Evolutionary conservation across 1,140 invertebrate species (phyloP).

Genomic region (Conus betulinus): DNA sequence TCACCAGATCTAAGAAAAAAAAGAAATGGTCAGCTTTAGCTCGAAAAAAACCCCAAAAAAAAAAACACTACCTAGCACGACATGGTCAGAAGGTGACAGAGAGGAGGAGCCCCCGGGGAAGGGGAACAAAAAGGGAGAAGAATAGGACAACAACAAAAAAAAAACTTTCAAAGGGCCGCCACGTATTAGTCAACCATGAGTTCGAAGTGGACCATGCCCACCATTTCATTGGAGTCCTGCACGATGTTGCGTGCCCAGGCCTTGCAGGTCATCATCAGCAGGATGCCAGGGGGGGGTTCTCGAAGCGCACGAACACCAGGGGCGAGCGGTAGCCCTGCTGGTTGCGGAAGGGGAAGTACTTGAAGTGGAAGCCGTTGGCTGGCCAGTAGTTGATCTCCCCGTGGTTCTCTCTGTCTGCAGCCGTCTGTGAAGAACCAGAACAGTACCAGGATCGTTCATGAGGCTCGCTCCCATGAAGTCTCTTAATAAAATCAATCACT

Average conservation of each 20-base stretch:
- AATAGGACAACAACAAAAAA: too few species aligned
- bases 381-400: constrained; percentile 88
- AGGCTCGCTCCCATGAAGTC: too few species aligned
- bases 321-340: constrained; percentile 91
- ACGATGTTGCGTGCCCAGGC: constrained; percentile 95
- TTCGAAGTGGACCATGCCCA: constrained; percentile 52
- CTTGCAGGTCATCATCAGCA: constrained; percentile 87
- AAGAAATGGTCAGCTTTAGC: too few species aligned
- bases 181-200: constrained; percentile 45
- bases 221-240: constrained; percentile 80
- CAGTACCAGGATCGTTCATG: background rate
- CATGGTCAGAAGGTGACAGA: too few species aligned
- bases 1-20: too few species aligned
- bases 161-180: too few species aligned
- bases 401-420: constrained; percentile 91
- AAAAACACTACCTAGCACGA: too few species aligned
- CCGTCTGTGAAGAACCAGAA: constrained; percentile 79
- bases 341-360: constrained; percentile 88
- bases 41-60: too few species aligned
- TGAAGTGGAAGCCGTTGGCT: constrained; percentile 83
- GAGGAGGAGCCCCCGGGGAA: too few species aligned
- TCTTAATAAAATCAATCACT: too few species aligned
- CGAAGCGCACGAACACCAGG: constrained; percentile 89
- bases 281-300: constrained; percentile 87
- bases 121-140: too few species aligned